Percentiles rank a stretch among this genome's conserved stretches.
Evolutionary conservation across 2,113 vertebrate genomes (phyloP).

Genomic region (Mesembrinibis cayennensis): DNA sequence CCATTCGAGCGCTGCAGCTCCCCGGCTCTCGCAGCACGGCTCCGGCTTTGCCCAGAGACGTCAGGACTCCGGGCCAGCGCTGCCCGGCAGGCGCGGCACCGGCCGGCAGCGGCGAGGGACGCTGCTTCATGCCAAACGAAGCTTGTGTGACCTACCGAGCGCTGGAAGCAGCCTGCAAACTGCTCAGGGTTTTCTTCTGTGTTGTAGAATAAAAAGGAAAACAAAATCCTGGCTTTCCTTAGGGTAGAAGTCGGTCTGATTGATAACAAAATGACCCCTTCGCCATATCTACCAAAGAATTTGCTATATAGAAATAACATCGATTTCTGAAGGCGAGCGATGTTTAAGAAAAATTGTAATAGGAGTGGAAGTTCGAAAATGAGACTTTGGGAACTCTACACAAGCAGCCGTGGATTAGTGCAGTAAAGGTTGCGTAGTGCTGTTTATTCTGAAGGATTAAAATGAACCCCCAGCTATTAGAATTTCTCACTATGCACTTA

Average conservation of each 20-base stretch:
- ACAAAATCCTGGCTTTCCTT: neutral
- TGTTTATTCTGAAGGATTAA: neutral
- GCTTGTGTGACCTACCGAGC: rapidly evolving
- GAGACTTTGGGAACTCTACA: neutral
- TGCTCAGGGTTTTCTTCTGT: neutral
- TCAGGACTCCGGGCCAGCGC: neutral
- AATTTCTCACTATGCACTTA: neutral
- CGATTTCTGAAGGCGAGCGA: neutral
- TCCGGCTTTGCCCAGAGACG: neutral
- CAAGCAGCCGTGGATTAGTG: rapidly evolving
- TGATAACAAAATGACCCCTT: rapidly evolving
- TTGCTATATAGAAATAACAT: rapidly evolving
- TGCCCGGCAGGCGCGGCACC: neutral
- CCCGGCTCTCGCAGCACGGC: neutral
- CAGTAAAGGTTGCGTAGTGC: rapidly evolving
- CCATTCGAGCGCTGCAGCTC: neutral
- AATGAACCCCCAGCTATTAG: neutral
- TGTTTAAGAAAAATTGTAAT: neutral
- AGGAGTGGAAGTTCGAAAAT: neutral
- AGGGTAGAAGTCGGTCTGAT: neutral
- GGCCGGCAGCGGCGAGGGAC: neutral
- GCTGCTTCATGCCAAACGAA: neutral
- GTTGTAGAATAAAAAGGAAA: neutral
- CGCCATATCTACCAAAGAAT: neutral
- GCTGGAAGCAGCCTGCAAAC: neutral